phyloP scores from a whole-genome alignment of 2,888 invertebrate species.

The Hyles lineata region DNA sequence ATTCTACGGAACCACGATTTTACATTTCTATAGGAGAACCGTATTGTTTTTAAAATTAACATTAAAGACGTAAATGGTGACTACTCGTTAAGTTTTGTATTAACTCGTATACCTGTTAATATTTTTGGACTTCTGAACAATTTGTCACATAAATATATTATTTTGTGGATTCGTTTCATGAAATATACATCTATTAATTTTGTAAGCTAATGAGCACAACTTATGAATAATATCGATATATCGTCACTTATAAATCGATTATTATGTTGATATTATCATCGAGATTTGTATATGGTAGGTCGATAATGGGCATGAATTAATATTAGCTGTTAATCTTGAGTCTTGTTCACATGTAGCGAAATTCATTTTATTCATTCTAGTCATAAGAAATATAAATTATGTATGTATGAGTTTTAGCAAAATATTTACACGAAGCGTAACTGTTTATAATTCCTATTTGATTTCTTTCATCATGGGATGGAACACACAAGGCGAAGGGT shows the following conservation, averaged over 20 bases:
- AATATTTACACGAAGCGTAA: no score
- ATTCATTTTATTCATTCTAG: no score
- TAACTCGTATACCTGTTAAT: conserved; percentile 55
- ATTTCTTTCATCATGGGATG: no score
- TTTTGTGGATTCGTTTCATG: not conserved
- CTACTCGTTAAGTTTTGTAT: conserved; percentile 57
- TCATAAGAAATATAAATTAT: not conserved
- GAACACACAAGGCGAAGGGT: no score
- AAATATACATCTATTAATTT: conserved; percentile 12
- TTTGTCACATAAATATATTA: conserved; percentile 44
- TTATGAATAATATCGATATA: conserved; percentile 4
- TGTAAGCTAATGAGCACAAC: not conserved
- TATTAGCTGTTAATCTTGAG: no score
- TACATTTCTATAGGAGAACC: not conserved
- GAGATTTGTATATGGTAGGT: not conserved
- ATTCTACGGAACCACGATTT: not conserved
- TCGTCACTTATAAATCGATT: not conserved
- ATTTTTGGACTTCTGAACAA: conserved; percentile 57
- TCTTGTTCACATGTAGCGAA: no score
- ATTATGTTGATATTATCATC: conserved; percentile 5
- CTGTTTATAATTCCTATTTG: no score
- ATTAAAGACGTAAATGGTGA: conserved; percentile 50
- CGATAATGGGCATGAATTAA: not conserved
- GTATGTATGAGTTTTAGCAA: not conserved
- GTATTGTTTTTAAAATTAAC: not conserved